Base-by-base conservation (phyloP, 2,797 vertebrate species). In the Adelosebastes latens region DNA sequence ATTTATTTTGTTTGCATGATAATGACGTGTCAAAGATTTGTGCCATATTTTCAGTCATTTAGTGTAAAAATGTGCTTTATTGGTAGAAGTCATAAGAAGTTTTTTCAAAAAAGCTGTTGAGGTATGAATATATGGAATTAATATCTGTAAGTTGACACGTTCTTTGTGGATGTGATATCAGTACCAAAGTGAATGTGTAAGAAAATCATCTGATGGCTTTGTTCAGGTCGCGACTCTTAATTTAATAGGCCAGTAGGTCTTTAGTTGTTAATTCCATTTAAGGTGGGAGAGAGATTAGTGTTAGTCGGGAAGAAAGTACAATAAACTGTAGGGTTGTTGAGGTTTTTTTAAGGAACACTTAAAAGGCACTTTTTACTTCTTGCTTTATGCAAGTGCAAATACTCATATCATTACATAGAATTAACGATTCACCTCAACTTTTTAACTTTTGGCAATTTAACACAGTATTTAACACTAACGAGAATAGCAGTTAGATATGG, bases 1-100 rank as follows among this genome's bases (percentile, higher is more conserved):
- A 93, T 93, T 92, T 94, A 91, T 94, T 94, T 89, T 63, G 73
- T 93, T 95, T 94, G 95, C 95, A 96, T 97, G 96, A 96, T 88
- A 80, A 88, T 89, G 93, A 91, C 71, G 86, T 83, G 92, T 95
- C 93, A 93, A 96, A 92, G 91, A 82, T 90, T 92, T 93, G 89
- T 94, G 96, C 96, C 95, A 95, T 97, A 94, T 92, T 92, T 93
- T 92, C 71, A 72, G 78, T 94, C 86, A 91, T 82, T 95, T 94
- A 87, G 93, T 93, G 93, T 95, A 74, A 87, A 87, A 86, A 78
- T 56, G 84, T 93, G 92, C 89, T 95, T 93, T 93, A 92, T 81
- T 77, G 74, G 81, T 94, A 90, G 86, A 88, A 74, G 78, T 81
- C 70, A 79, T 88, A 84, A 85, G 79, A 78, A 39, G 60, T 82